Conservation (phyloP, 53 echinoderm and acorn worm species). For the Echinometra lucunter region DNA sequence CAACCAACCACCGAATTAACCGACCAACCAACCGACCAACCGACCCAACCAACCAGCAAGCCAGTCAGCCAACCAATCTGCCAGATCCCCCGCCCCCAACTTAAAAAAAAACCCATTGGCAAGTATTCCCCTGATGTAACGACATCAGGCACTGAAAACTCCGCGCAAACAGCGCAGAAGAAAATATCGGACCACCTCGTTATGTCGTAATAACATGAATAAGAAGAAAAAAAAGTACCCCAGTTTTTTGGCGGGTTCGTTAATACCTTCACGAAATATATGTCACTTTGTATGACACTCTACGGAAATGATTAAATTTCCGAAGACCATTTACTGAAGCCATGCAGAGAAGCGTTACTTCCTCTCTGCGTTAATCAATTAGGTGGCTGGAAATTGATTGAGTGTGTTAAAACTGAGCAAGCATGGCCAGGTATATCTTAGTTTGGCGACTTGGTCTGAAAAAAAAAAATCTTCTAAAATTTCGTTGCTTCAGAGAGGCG, state of each 20-base stretch:
- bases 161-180: no score
- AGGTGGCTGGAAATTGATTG: slow-evolving; percentile 25
- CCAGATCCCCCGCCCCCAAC: background rate
- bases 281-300: slow-evolving; percentile 20
- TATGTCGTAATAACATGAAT: background rate
- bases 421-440: background rate
- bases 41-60: no score
- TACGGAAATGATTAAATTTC: slow-evolving; percentile 18
- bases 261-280: slow-evolving; percentile 4
- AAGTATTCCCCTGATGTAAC: no score
- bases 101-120: no score
- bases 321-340: slow-evolving; percentile 28
- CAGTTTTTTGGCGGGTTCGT: background rate
- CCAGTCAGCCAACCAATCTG: no score
- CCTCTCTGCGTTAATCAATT: slow-evolving; percentile 10
- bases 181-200: background rate
- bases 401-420: slow-evolving; percentile 1
- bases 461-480: background rate
- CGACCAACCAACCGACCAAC: no score
- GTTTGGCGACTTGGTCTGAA: background rate
- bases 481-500: background rate
- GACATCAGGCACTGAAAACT: no score
- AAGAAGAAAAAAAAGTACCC: background rate
- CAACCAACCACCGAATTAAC: no score
- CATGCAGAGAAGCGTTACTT: slow-evolving; percentile 15